Base-by-base conservation (phyloP, 2,888 invertebrate species). In the Epirrhoe tristata region DNA sequence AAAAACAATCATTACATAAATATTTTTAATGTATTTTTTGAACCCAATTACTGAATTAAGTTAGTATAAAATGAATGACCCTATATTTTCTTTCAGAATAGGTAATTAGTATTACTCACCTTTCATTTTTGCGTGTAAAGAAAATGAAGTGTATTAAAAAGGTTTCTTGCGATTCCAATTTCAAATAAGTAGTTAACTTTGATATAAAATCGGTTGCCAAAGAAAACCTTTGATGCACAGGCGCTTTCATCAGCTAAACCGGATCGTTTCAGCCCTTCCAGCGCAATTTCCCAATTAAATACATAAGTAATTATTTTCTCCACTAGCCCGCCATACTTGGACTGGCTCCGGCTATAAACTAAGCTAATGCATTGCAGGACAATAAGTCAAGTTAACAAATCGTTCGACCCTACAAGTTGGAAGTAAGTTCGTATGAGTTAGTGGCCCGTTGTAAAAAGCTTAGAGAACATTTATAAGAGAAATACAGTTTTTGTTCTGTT, bases 331-430 rank as follows among this genome's bases (percentile, higher is more conserved):
- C 74, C 74, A 52, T 72, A 63, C 70, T 63, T 50, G 62, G 69
- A 17, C 43, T 54, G 43, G 51, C 55, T 63, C 59, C 66, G 58
- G 67, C 70, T 61, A 74, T 73, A 72, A 66, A 70, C 61, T 58
- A 12, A 31, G 34, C 67, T 68, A 62, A 64, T 64, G 61, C 71
- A 67, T 69, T 67, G 55, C 63, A 65, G 63, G 72, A 67, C 75
- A 76, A 74, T 75, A 74, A 71, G 65, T 74, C 71, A 74, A 75
- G 69, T 66, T 74, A 70, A 78, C 78, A 74, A 79, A 78, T 78
- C 71, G 70, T 65, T 64, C 66, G 62, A 58, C 78, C 73, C 59
- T 74, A 66, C 69, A 36, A n/a, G 73, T 43, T 73, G 31, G 3
- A 24, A 24, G 24, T 24, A 24, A 24, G 24, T 24, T 24, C 24